Evolutionary conservation across 2,888 invertebrate genomes (phyloP).

Genomic region (Ephialtes manifestator): DNA sequence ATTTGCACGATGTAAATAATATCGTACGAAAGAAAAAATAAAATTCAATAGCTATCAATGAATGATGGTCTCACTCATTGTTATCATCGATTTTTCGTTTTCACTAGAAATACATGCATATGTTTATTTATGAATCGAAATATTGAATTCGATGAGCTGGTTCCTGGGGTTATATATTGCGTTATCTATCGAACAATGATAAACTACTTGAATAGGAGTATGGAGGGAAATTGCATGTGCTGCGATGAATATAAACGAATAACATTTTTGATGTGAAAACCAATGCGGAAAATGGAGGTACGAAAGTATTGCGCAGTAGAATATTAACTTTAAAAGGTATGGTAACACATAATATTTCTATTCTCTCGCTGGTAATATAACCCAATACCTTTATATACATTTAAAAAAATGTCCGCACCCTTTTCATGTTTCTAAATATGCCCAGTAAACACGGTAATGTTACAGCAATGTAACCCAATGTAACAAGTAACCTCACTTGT

Average conservation of each 20-base stretch:
- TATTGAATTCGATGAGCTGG: conserved; percentile 9
- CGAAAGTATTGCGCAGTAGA: not conserved
- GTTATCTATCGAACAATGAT: conserved; percentile 30
- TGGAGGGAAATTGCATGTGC: not conserved
- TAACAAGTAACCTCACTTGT: no score
- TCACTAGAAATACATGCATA: not conserved
- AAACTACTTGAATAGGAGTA: conserved; percentile 2
- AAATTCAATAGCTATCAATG: not conserved
- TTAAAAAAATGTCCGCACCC: no score
- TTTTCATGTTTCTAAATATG: no score
- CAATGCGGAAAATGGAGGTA: not conserved
- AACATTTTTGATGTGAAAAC: conserved; percentile 33
- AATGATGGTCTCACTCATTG: not conserved
- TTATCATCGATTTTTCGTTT: not conserved
- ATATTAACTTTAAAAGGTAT: conserved; percentile 12
- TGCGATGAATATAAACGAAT: conserved; percentile 43
- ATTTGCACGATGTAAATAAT: not conserved
- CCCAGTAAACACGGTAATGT: no score
- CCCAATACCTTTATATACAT: no score
- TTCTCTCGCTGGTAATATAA: not conserved
- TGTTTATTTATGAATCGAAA: conserved; percentile 2
- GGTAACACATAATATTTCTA: conserved; percentile 23
- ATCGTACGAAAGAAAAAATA: not conserved
- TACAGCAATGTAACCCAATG: no score
- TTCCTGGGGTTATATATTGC: conserved; percentile 16